Conservation (phyloP, 2,797 vertebrate species). For the Heterohyrax brucei region DNA sequence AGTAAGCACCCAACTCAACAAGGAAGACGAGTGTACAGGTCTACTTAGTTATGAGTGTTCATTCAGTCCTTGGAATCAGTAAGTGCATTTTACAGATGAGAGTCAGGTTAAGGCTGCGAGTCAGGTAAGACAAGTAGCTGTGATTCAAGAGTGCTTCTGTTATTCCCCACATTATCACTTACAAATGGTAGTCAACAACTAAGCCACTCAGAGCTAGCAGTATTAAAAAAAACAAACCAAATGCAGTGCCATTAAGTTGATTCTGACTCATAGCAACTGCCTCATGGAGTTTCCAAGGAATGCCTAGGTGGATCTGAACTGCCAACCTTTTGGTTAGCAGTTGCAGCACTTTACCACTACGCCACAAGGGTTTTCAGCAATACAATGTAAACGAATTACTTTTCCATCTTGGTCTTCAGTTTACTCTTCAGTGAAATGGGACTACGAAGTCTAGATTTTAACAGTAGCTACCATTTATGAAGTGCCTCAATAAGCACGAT, state of each 20-base stretch:
- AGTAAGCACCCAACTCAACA: not conserved
- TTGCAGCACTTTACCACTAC: no score
- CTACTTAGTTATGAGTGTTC: not conserved
- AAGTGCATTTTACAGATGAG: not conserved
- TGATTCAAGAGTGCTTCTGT: not conserved
- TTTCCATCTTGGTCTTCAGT: not conserved
- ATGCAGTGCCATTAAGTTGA: no score
- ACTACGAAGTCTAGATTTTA: slow-evolving; percentile 33
- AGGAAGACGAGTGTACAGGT: not conserved
- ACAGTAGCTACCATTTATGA: slow-evolving; percentile 28
- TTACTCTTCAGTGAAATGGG: slow-evolving; percentile 55
- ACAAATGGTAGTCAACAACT: not conserved
- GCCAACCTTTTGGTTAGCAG: no score
- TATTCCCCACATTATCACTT: slow-evolving; percentile 33
- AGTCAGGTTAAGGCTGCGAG: not conserved
- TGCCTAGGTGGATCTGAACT: no score
- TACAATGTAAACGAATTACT: slow-evolving; percentile 48
- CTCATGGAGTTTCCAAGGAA: no score
- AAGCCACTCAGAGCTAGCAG: slow-evolving; percentile 23
- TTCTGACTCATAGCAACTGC: no score
- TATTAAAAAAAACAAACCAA: no score
- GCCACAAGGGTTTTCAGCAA: no score
- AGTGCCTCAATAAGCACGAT: not conserved
- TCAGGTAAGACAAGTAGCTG: no score
- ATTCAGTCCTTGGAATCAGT: not conserved